Evolutionary conservation across 2,113 vertebrate species (phyloP).

Genomic region (Eubucco bourcierii): DNA sequence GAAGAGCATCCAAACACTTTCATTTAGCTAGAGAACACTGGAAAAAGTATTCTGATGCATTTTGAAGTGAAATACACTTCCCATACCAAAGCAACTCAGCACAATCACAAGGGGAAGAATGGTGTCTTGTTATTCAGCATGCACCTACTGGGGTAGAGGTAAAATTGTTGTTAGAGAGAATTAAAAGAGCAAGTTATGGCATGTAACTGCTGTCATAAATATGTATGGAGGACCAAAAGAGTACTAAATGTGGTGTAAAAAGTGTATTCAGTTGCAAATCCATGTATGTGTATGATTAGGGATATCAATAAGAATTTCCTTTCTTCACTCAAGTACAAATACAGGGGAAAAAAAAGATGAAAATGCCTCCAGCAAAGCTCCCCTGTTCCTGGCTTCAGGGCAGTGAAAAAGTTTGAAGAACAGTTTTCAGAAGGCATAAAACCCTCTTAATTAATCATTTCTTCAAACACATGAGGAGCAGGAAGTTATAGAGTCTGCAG

Average conservation of each 20-base stretch:
- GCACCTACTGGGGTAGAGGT: neutral
- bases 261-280: neutral
- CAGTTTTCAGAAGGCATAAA: neutral
- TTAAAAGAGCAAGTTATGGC: neutral
- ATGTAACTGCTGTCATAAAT: neutral
- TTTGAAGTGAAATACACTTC: neutral
- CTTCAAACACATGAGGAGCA: conserved; percentile 42
- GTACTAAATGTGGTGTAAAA: neutral
- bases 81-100: neutral
- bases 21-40: neutral
- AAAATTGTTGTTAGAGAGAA: neutral
- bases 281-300: neutral
- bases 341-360: neutral
- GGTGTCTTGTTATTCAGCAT: neutral
- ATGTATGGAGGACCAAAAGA: neutral
- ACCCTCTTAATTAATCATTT: conserved; percentile 45
- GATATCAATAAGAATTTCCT: conserved; percentile 18
- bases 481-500: conserved; percentile 25
- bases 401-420: conserved; percentile 23
- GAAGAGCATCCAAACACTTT: neutral
- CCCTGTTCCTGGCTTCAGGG: neutral
- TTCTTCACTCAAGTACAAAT: neutral
- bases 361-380: conserved; percentile 19
- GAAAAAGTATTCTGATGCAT: neutral
- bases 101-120: neutral